Conservation (phyloP, 2,797 vertebrate genomes). For the Phylloscopus collybita region DNA sequence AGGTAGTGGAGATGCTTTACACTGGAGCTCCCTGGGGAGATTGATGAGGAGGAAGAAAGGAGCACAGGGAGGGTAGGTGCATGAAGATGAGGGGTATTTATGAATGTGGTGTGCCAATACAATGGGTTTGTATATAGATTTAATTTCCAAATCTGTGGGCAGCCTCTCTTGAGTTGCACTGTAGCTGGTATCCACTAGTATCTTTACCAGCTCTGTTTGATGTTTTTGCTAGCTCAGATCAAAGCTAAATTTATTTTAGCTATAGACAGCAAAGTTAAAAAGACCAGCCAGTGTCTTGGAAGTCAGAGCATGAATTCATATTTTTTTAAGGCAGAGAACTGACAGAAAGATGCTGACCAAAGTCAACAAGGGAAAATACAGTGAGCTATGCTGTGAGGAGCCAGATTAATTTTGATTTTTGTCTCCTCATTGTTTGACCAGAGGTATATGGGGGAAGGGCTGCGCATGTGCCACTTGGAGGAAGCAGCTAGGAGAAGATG, state of each 20-base stretch:
- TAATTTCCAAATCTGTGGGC: background rate
- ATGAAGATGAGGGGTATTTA: background rate
- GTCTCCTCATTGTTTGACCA: background rate
- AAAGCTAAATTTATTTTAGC: background rate
- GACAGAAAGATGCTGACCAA: background rate
- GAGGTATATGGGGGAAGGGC: background rate
- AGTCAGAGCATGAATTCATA: background rate
- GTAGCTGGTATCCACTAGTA: background rate
- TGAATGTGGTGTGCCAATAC: accelerated
- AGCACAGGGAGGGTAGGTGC: background rate
- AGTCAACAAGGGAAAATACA: background rate
- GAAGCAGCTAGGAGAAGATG: background rate
- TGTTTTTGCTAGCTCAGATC: background rate
- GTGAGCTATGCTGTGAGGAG: background rate
- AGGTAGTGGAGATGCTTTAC: background rate
- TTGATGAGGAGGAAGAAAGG: background rate
- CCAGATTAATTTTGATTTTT: background rate
- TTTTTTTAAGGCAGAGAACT: background rate
- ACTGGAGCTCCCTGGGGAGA: background rate
- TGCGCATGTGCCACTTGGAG: background rate
- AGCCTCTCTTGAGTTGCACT: background rate
- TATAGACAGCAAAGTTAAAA: background rate
- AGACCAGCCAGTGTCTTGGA: background rate
- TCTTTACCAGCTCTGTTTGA: background rate
- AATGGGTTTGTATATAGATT: background rate